Conservation (phyloP, 2,888 invertebrate species). For the Harpalus rufipes region DNA sequence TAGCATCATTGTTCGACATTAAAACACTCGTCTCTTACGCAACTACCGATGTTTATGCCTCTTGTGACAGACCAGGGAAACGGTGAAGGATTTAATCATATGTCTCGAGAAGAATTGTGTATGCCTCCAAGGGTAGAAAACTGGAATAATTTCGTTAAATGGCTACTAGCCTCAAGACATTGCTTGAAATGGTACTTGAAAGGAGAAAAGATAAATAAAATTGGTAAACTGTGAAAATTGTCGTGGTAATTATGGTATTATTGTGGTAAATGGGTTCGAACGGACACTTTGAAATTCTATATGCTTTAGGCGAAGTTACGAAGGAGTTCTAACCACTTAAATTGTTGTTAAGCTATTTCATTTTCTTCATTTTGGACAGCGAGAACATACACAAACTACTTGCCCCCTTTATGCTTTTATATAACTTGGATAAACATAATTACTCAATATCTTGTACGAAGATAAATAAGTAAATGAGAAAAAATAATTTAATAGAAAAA, state of each 20-base stretch:
- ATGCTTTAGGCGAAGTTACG: slow-evolving; percentile 3
- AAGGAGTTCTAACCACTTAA: not conserved
- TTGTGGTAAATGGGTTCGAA: slow-evolving; percentile 26
- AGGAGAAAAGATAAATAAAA: slow-evolving; percentile 45
- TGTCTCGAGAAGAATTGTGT: slow-evolving; percentile 46
- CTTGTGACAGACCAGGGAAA: slow-evolving; percentile 53
- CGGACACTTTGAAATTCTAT: slow-evolving; percentile 4
- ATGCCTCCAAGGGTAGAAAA: slow-evolving; percentile 53
- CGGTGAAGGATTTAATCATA: slow-evolving; percentile 55
- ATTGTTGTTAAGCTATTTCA: slow-evolving; percentile 3
- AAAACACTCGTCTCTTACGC: slow-evolving; percentile 42
- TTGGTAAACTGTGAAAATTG: slow-evolving; percentile 40
- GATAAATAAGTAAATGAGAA: no score
- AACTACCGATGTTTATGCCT: slow-evolving; percentile 44
- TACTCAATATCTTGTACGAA: no score
- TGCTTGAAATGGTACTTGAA: slow-evolving; percentile 24
- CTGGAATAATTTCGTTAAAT: slow-evolving; percentile 58
- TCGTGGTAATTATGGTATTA: slow-evolving; percentile 34
- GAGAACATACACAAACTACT: no score
- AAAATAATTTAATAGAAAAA: no score
- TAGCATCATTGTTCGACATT: slow-evolving; percentile 28
- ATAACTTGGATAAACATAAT: no score
- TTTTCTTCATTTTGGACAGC: no score
- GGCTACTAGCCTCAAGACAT: slow-evolving; percentile 41
- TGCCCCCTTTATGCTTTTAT: no score